Evolutionary conservation across 2,113 vertebrate species (phyloP).

Genomic region (Pelecanus crispus): DNA sequence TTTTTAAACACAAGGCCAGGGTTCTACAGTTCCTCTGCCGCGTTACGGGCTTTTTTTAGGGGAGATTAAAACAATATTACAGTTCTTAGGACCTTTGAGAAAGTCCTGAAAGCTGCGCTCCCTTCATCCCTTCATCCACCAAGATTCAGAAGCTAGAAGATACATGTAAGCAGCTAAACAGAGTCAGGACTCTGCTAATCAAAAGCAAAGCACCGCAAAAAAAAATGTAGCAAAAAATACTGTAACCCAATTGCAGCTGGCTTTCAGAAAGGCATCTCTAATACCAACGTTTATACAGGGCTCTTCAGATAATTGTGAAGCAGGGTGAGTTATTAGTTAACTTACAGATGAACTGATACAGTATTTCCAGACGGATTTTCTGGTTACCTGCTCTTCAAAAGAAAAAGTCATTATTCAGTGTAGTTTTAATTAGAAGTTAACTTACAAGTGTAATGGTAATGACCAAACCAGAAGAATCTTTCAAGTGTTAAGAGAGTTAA

Average conservation of each 20-base stretch:
- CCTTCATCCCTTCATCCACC: background rate
- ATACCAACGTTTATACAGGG: background rate
- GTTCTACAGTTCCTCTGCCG: background rate
- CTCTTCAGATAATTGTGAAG: background rate
- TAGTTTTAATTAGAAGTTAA: background rate
- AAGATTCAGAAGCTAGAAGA: background rate
- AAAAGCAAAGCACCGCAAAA: background rate
- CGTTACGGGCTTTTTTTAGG: background rate
- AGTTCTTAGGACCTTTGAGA: background rate
- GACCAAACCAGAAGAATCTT: background rate
- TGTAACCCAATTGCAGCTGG: background rate
- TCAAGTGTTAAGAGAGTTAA: background rate
- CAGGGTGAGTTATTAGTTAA: background rate
- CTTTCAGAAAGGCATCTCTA: background rate
- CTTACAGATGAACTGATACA: background rate
- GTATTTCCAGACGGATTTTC: background rate
- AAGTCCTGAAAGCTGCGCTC: background rate
- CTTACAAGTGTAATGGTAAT: background rate
- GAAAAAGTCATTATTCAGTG: background rate
- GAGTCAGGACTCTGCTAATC: background rate
- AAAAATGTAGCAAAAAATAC: background rate
- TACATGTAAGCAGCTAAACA: background rate
- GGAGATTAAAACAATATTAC: fast-evolving
- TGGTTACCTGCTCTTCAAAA: background rate
- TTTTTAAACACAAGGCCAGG: background rate